Evolutionary conservation across 1,140 invertebrate species (phyloP).

Genomic region (Cryptotermes secundus): DNA sequence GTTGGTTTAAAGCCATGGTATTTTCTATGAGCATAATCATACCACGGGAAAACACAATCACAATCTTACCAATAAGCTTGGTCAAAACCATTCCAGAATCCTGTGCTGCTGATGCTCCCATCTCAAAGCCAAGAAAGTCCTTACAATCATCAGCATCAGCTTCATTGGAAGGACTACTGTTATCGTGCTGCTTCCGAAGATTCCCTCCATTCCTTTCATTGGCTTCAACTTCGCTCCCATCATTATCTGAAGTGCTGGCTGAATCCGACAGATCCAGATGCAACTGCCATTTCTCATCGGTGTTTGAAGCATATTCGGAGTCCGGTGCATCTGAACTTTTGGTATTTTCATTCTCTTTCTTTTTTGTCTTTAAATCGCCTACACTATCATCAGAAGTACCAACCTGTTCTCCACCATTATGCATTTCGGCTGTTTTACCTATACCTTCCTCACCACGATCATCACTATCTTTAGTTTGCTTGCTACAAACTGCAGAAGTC

Average conservation of each 20-base stretch:
- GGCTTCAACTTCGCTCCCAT: background rate
- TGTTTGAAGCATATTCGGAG: background rate
- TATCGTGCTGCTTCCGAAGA: background rate
- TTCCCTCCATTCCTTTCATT: background rate
- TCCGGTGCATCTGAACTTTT: background rate
- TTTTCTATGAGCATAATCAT: no score
- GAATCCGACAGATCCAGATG: background rate
- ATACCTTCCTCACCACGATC: background rate
- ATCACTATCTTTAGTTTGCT: background rate
- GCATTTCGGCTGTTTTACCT: background rate
- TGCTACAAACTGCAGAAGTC: background rate
- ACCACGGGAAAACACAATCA: no score
- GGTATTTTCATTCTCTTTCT: background rate
- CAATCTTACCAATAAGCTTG: background rate
- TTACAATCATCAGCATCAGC: background rate
- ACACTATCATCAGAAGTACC: background rate
- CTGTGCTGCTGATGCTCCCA: background rate
- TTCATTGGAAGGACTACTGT: background rate
- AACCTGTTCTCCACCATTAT: slow-evolving; percentile 5
- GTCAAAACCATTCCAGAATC: background rate
- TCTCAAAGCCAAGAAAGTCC: background rate
- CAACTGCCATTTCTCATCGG: background rate
- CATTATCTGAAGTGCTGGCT: background rate
- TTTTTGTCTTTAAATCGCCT: background rate
- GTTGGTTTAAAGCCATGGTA: background rate